Percentiles rank a stretch among this genome's conserved stretches.
These are phyloP conservation scores for Phyllotreta striolata DNA, from an alignment of 2,888 invertebrate species.

Conservation along the genomic window DNA sequence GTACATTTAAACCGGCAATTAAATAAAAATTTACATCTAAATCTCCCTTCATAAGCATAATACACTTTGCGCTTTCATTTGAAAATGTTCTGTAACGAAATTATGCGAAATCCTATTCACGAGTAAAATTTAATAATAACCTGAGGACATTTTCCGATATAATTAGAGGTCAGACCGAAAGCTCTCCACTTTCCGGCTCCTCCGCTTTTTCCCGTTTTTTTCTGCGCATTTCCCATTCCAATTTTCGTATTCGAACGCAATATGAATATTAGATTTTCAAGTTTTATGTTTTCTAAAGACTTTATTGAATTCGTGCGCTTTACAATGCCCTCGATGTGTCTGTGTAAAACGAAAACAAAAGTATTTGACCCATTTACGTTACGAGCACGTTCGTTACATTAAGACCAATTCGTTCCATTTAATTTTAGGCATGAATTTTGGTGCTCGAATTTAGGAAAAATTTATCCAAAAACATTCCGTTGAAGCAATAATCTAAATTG, in stretches of 20 bases:
- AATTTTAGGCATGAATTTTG: no score
- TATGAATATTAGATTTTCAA: conserved; percentile 37
- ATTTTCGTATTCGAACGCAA: conserved; percentile 35
- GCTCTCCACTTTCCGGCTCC: conserved; percentile 25
- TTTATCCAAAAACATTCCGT: no score
- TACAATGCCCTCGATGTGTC: conserved; percentile 27
- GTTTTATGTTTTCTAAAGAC: conserved; percentile 34
- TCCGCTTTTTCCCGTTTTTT: conserved; percentile 23
- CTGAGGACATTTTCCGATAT: conserved; percentile 35
- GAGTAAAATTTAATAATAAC: conserved; percentile 35
- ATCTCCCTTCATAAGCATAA: conserved; percentile 22
- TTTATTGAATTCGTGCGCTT: conserved; percentile 38
- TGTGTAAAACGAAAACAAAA: conserved; percentile 1
- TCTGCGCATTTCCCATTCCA: conserved; percentile 22
- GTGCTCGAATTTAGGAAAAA: no score
- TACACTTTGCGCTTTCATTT: conserved; percentile 19
- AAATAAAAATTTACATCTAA: conserved; percentile 14
- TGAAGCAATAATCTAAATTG: no score
- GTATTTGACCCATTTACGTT: no score
- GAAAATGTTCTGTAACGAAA: conserved; percentile 28
- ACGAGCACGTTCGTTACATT: no score
- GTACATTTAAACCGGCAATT: background rate
- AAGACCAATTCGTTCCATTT: no score
- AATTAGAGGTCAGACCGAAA: conserved; percentile 33
- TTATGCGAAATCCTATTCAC: conserved; percentile 32